These are phyloP conservation scores for Coturnix japonica DNA, from an alignment of 2,113 vertebrate species.

Conservation along the genomic window DNA sequence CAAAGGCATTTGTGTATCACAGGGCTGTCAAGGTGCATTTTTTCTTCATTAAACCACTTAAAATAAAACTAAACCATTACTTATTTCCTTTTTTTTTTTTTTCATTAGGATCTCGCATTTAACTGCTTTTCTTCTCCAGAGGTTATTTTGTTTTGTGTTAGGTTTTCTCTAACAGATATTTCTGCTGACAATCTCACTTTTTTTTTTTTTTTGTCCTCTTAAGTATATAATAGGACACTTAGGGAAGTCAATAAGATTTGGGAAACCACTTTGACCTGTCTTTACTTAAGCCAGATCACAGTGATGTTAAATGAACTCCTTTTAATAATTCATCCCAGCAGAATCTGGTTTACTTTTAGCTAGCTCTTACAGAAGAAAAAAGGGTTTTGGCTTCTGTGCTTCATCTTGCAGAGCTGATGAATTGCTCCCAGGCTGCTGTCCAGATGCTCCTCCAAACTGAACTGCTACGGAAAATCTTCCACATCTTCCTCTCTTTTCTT, in stretches of 20 bases:
- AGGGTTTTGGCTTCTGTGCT: neutral
- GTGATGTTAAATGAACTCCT: slow-evolving; percentile 37
- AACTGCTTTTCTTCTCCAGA: neutral
- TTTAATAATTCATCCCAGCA: slow-evolving; percentile 38
- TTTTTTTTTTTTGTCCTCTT: slow-evolving; percentile 45
- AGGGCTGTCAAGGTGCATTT: neutral
- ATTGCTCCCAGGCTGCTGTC: neutral
- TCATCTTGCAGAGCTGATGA: neutral
- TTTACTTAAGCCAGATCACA: slow-evolving; percentile 4
- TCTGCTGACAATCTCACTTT: slow-evolving; percentile 14
- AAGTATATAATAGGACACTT: neutral
- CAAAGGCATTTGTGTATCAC: neutral
- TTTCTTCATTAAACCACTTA: neutral
- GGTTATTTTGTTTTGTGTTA: neutral
- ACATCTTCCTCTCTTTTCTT: neutral
- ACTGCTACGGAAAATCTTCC: neutral
- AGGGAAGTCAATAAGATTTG: slow-evolving; percentile 33
- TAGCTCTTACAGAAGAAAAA: neutral
- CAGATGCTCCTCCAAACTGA: neutral
- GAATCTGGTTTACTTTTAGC: slow-evolving; percentile 27
- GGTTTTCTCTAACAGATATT: neutral
- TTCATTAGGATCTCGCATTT: neutral
- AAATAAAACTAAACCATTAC: neutral
- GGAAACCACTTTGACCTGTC: slow-evolving; percentile 31
- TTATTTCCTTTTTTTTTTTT: neutral